A percentile compares a stretch with the other conserved stretches of the same genome.
Conservation (phyloP, 1,140 invertebrate species). For the Leptinotarsa undecemlineata region DNA sequence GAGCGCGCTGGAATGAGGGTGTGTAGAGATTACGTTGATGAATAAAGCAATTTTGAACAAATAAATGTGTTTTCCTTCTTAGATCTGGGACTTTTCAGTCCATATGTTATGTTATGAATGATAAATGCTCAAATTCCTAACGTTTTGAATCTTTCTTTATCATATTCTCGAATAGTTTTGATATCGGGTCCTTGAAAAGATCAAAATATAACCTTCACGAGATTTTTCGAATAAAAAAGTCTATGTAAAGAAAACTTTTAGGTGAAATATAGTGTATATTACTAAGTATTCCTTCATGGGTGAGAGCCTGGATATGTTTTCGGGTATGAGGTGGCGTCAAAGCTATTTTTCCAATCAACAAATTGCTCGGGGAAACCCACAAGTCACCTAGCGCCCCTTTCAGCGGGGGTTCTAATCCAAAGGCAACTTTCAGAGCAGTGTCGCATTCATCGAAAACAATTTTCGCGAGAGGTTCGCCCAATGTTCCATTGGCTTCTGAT, state of each 20-base stretch:
- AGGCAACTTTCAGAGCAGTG: slow-evolving; percentile 35
- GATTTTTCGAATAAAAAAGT: no score
- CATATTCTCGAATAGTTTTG: no score
- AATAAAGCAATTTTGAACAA: no score
- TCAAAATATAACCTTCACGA: no score
- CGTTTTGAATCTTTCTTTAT: no score
- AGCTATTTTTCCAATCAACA: slow-evolving; percentile 50
- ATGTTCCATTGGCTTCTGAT: slow-evolving; percentile 36
- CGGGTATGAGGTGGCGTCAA: slow-evolving; percentile 48
- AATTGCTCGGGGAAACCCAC: slow-evolving; percentile 54
- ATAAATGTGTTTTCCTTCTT: no score
- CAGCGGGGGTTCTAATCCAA: slow-evolving; percentile 47
- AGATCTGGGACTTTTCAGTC: no score
- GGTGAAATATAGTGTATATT: slow-evolving; percentile 14
- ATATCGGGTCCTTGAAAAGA: no score
- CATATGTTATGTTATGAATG: no score
- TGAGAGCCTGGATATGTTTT: slow-evolving; percentile 52
- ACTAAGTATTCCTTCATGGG: slow-evolving; percentile 57
- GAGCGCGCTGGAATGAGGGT: no score
- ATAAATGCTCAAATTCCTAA: no score
- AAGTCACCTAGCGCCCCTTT: slow-evolving; percentile 46
- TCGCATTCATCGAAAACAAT: slow-evolving; percentile 47
- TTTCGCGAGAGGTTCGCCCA: slow-evolving; percentile 42
- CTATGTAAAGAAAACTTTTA: neutral
- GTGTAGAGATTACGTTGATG: no score